Evolutionary conservation across 2,888 invertebrate species (phyloP).

Genomic region (Dasypogon diadema): DNA sequence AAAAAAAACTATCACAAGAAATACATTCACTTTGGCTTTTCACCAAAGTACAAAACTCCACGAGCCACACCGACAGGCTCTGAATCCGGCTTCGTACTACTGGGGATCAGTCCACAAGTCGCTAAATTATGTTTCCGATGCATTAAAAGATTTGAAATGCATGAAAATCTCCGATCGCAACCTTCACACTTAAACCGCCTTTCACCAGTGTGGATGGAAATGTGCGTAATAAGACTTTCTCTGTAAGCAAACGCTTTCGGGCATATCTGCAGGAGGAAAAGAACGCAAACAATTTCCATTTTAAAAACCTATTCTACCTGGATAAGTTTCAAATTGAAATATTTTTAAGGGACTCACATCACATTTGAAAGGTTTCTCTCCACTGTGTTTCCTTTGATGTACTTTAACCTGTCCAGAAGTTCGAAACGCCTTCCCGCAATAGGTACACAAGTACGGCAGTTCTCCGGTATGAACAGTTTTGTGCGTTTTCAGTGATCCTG

Average conservation of each 20-base stretch:
- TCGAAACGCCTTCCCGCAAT: slow-evolving; percentile 65
- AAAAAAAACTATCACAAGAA: too few relatives aligned
- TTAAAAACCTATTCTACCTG: too few relatives aligned
- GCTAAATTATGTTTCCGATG: slow-evolving; percentile 69
- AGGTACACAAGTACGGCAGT: slow-evolving; percentile 63
- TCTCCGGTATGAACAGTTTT: slow-evolving; percentile 67
- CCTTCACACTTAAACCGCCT: slow-evolving; percentile 70
- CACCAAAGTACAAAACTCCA: slow-evolving; percentile 23
- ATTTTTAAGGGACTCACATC: slow-evolving; percentile 62
- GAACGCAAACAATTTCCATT: too few relatives aligned
- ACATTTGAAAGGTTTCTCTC: slow-evolving; percentile 70
- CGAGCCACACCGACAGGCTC: slow-evolving; percentile 3
- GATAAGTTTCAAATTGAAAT: neutral
- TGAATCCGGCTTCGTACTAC: slow-evolving; percentile 64
- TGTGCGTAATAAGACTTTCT: slow-evolving; percentile 70
- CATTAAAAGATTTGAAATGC: slow-evolving; percentile 70
- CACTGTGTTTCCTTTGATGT: slow-evolving; percentile 69
- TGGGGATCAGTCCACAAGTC: slow-evolving; percentile 68
- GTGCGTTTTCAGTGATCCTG: slow-evolving; percentile 69
- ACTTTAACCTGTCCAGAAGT: slow-evolving; percentile 66
- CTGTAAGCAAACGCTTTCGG: slow-evolving; percentile 70
- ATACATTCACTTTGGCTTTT: slow-evolving; percentile 12
- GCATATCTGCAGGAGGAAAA: slow-evolving; percentile 62
- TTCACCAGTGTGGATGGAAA: slow-evolving; percentile 70
- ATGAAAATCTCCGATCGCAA: slow-evolving; percentile 71